phyloP scores from a whole-genome alignment of 2,113 vertebrate genomes.

The Seriola rivoliana region DNA sequence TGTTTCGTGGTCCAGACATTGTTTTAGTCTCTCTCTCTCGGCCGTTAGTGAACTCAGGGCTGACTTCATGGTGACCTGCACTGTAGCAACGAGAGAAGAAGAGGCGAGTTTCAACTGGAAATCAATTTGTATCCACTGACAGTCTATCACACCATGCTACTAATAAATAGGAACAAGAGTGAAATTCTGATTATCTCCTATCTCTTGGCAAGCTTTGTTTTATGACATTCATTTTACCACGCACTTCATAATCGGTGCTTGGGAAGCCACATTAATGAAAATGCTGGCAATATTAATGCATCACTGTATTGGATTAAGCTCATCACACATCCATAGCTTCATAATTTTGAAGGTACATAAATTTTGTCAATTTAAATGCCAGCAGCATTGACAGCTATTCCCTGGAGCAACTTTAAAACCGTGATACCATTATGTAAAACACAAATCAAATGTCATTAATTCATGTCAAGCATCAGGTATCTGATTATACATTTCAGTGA shows the following conservation, averaged over 20 bases:
- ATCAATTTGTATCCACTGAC: background rate
- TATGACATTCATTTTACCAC: constrained; percentile 7
- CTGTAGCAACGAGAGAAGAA: constrained; percentile 63
- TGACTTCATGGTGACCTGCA: constrained; percentile 91
- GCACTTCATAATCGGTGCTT: constrained; percentile 9
- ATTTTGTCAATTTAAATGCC: constrained; percentile 6
- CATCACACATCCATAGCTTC: constrained; percentile 9
- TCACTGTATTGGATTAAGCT: background rate
- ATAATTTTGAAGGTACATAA: constrained; percentile 11
- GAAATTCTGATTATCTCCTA: background rate
- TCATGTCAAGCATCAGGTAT: background rate
- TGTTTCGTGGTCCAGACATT: constrained; percentile 90
- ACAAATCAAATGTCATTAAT: constrained; percentile 32
- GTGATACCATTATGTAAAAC: constrained; percentile 9
- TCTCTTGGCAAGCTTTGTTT: background rate
- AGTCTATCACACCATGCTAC: background rate
- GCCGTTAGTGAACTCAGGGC: constrained; percentile 88
- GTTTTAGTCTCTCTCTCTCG: constrained; percentile 92
- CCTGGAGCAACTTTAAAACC: constrained; percentile 8
- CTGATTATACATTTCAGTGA: constrained; percentile 17
- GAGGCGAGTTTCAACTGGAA: background rate
- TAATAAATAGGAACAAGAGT: background rate
- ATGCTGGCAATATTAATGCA: background rate
- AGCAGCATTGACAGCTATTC: constrained; percentile 4
- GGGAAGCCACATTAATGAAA: constrained; percentile 6